Conservation (phyloP, 2,113 vertebrate genomes). For the Peromyscus leucopus region DNA sequence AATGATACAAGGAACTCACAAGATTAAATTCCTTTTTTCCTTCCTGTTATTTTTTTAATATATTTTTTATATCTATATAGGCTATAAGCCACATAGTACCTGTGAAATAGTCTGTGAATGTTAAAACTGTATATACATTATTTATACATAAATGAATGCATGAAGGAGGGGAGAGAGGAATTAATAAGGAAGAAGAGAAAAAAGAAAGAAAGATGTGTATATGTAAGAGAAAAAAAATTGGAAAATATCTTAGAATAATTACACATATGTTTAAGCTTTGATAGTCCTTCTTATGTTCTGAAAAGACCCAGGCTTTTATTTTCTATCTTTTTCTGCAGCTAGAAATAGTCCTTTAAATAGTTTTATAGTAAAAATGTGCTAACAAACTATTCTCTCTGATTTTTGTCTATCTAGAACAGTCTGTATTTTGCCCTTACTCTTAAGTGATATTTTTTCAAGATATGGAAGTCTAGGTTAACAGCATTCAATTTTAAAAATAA, state of each 20-base stretch:
- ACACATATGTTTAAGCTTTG: not conserved
- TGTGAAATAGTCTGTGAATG: not conserved
- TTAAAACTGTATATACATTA: not conserved
- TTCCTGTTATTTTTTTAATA: not conserved
- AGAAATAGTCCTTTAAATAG: not conserved
- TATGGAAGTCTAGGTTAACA: not conserved
- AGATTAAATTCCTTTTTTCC: not conserved
- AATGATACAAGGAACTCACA: not conserved
- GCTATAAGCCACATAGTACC: not conserved
- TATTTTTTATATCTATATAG: not conserved
- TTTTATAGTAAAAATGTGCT: not conserved
- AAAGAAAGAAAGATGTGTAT: not conserved
- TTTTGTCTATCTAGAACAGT: slow-evolving; percentile 12
- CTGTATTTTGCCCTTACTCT: not conserved
- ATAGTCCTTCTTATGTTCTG: not conserved
- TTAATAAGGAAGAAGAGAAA: not conserved
- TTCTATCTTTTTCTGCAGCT: not conserved
- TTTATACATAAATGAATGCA: not conserved
- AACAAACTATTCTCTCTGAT: not conserved
- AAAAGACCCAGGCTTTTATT: not conserved
- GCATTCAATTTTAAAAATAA: not conserved
- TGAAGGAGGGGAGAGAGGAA: not conserved
- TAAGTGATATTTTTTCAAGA: not conserved
- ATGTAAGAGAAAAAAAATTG: not conserved
- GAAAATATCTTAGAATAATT: not conserved